A percentile compares a stretch with the other conserved stretches of the same genome.
These are phyloP conservation scores for Lasioglossum pauxillum DNA, from an alignment of 2,888 invertebrate genomes.

Conservation along the genomic window DNA sequence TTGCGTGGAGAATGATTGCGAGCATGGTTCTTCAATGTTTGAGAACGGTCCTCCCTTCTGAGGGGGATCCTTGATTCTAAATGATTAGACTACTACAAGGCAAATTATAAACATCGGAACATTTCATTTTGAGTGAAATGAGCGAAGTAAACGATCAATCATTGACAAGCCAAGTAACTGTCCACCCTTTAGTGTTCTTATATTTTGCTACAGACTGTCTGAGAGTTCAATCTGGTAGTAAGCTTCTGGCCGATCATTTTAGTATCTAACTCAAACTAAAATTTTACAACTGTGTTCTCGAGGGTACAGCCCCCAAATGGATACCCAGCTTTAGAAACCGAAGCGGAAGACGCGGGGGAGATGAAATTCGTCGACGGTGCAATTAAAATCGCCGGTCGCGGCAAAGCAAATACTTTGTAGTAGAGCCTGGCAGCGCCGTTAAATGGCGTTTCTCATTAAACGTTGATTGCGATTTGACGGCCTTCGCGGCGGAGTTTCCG, in stretches of 20 bases:
- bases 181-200: background rate
- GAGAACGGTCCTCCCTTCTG: background rate
- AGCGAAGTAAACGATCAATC: background rate
- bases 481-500: background rate
- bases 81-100: background rate
- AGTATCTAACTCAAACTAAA: too few relatives aligned
- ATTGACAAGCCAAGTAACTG: too few relatives aligned
- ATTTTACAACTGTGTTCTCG: background rate
- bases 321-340: conserved; percentile 18
- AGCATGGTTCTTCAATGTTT: background rate
- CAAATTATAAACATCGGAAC: background rate
- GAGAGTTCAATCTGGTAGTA: too few relatives aligned
- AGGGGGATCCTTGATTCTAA: background rate
- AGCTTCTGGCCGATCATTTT: too few relatives aligned
- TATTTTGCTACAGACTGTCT: background rate
- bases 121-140: background rate
- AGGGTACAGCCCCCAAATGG: background rate
- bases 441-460: conserved; percentile 29
- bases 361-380: conserved; percentile 19
- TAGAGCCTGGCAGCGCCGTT: background rate
- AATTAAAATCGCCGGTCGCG: conserved; percentile 15
- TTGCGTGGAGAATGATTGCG: background rate
- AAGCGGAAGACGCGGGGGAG: conserved; percentile 9
- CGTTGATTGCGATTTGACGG: conserved; percentile 29
- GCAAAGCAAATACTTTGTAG: conserved; percentile 17